These are phyloP conservation scores for Botia kubotai DNA, from an alignment of 2,797 vertebrate species.

Conservation along the genomic window DNA sequence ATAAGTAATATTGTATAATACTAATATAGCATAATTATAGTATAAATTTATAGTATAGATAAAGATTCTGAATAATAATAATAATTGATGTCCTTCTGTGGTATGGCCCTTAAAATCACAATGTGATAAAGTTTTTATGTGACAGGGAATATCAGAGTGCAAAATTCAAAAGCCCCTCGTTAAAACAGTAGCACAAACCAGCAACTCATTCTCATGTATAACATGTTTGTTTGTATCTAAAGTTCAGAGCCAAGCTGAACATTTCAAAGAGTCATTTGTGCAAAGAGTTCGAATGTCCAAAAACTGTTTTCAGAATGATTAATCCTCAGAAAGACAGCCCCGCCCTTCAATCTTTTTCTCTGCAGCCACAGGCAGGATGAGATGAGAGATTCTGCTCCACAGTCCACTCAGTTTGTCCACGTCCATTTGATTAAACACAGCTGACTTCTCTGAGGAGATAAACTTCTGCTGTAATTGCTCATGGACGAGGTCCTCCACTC, in stretches of 20 bases:
- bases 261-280: background rate
- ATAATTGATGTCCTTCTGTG: background rate
- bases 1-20: no score
- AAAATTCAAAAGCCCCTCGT: background rate
- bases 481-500: slow-evolving; percentile 81
- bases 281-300: background rate
- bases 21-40: no score
- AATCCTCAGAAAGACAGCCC: slow-evolving; percentile 70
- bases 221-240: background rate
- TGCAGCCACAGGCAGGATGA: slow-evolving; percentile 81
- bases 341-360: slow-evolving; percentile 76
- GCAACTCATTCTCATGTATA: background rate
- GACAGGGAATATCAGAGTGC: background rate
- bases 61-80: background rate
- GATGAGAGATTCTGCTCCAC: slow-evolving; percentile 88
- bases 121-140: background rate
- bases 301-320: background rate
- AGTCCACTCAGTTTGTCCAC: slow-evolving; percentile 84
- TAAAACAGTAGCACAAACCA: background rate
- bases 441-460: slow-evolving; percentile 59
- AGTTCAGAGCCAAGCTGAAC: background rate
- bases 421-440: slow-evolving; percentile 79
- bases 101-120: background rate
- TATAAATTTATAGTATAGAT: no score
- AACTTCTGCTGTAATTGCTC: slow-evolving; percentile 83